A percentile compares a stretch with the other conserved stretches of the same genome.
These are phyloP conservation scores for Irena cyanogastra DNA, from an alignment of 2,113 vertebrate genomes.

Conservation along the genomic window DNA sequence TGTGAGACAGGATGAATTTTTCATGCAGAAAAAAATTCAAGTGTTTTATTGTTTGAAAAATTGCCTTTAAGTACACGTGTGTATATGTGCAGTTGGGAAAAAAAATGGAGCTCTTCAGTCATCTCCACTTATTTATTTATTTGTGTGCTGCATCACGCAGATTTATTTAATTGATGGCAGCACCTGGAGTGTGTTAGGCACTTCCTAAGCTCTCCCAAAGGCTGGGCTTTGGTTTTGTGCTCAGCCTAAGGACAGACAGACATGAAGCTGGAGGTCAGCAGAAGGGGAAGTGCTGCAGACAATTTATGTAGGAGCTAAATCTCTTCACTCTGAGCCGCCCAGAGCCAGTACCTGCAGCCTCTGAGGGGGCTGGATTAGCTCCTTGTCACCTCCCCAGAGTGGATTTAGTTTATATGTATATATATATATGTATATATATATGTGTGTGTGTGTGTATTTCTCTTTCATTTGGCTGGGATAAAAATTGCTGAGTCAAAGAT, in stretches of 20 bases:
- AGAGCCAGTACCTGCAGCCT: background rate
- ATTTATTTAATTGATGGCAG: slow-evolving; percentile 8
- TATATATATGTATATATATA: too few species aligned
- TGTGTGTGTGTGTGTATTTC: background rate
- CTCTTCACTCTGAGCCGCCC: background rate
- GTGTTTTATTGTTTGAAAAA: slow-evolving; percentile 15
- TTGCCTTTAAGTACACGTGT: background rate
- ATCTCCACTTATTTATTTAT: background rate
- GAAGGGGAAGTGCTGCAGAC: slow-evolving; percentile 3
- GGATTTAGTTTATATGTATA: background rate
- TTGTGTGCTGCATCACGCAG: background rate
- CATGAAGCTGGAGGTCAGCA: background rate
- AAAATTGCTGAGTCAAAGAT: slow-evolving; percentile 64
- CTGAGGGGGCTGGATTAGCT: background rate
- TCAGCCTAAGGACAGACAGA: background rate
- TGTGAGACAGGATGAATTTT: slow-evolving; percentile 36
- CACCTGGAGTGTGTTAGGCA: background rate
- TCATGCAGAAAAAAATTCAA: background rate
- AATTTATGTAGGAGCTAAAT: background rate
- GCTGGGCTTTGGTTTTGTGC: background rate
- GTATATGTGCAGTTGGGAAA: background rate
- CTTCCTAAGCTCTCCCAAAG: background rate
- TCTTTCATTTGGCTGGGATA: slow-evolving; percentile 1
- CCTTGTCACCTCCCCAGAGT: background rate
- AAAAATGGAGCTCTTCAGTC: background rate